A percentile compares a stretch with the other conserved stretches of the same genome.
Conservation (phyloP, 1,140 invertebrate species). For the Steinernema khuongi region DNA sequence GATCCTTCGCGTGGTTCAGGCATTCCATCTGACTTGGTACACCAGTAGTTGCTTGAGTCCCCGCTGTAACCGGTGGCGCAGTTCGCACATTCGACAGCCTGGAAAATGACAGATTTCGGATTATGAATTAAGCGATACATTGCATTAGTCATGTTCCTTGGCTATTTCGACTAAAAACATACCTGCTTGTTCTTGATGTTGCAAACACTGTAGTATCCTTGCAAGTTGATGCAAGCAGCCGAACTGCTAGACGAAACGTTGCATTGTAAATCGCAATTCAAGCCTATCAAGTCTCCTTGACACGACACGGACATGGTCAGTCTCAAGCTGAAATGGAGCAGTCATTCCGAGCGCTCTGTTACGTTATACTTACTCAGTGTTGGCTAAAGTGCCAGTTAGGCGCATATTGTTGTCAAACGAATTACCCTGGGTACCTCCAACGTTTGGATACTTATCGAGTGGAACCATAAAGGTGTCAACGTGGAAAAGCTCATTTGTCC, state of each 20-base stretch:
- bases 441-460: not conserved
- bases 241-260: not conserved
- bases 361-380: not conserved
- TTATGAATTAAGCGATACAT: no score
- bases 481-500: not conserved
- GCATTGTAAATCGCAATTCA: constrained; percentile 1
- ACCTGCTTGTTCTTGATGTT: not conserved
- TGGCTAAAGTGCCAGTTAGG: not conserved
- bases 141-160: no score
- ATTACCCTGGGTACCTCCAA: not conserved
- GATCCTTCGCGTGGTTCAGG: not conserved
- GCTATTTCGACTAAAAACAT: not conserved
- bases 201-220: not conserved
- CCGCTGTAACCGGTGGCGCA: not conserved
- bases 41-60: not conserved
- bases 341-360: not conserved
- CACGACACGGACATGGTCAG: not conserved
- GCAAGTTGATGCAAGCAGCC: not conserved
- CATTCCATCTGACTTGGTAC: not conserved
- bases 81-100: not conserved
- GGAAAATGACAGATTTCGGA: not conserved
- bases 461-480: not conserved
- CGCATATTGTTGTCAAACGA: not conserved
- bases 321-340: not conserved
- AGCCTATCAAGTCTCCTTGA: not conserved